Percentiles rank a stretch among this genome's conserved stretches.
These are phyloP conservation scores for Chromis chromis DNA, from an alignment of 2,797 vertebrate species.

Conservation along the genomic window DNA sequence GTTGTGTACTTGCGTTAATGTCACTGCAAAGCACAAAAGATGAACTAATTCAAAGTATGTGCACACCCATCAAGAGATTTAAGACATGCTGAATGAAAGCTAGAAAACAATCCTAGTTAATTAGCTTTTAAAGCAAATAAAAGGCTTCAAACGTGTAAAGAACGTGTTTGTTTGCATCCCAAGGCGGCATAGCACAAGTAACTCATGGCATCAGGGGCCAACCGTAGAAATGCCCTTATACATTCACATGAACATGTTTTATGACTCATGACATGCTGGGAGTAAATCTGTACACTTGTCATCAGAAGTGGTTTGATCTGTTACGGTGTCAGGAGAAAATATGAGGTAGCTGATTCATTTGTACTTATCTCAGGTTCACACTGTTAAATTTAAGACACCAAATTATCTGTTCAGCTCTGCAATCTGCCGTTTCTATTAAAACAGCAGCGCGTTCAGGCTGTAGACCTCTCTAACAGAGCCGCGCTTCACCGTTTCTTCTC, in stretches of 20 bases:
- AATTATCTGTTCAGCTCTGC: slow-evolving; percentile 19
- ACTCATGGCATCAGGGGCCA: slow-evolving; percentile 45
- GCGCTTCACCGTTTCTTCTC: slow-evolving; percentile 13
- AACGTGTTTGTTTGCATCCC: slow-evolving; percentile 47
- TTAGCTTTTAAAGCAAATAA: slow-evolving; percentile 61
- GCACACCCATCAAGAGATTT: slow-evolving; percentile 54
- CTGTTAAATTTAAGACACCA: slow-evolving; percentile 28
- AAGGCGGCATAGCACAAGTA: slow-evolving; percentile 56
- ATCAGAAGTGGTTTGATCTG: slow-evolving; percentile 57
- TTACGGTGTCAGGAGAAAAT: slow-evolving; percentile 49
- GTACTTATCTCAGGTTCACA: slow-evolving; percentile 47
- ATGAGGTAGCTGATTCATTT: slow-evolving; percentile 80
- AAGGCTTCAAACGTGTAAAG: slow-evolving; percentile 54
- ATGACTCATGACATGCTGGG: slow-evolving; percentile 53
- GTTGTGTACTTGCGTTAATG: slow-evolving; percentile 37
- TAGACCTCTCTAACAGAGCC: slow-evolving; percentile 16
- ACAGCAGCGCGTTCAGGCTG: slow-evolving; percentile 54
- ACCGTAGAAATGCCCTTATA: slow-evolving; percentile 57
- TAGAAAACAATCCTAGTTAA: slow-evolving; percentile 50
- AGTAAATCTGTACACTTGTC: slow-evolving; percentile 53
- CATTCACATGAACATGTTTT: slow-evolving; percentile 65
- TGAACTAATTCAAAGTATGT: slow-evolving; percentile 45
- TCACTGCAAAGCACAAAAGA: slow-evolving; percentile 54
- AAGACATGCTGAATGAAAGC: slow-evolving; percentile 70
- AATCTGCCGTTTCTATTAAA: slow-evolving; percentile 31